Evolutionary conservation across 1,140 invertebrate genomes (phyloP).

Genomic region (Rhagoletis zephyria): DNA sequence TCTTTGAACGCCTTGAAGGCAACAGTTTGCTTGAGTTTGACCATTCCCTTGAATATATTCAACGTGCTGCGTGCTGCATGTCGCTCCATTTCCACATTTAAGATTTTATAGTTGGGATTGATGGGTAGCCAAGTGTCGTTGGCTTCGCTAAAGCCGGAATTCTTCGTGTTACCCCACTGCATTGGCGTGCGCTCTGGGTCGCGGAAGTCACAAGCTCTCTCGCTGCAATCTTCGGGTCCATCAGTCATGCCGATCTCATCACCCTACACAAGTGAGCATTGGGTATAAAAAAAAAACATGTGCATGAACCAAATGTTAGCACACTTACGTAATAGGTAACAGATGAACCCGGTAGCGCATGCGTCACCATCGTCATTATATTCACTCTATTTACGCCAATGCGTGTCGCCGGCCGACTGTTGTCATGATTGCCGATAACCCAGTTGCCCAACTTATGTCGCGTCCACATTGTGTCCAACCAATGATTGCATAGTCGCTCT

Average conservation of each 20-base stretch:
- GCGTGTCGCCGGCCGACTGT: constrained; percentile 76
- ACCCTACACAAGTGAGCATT: constrained; percentile 76
- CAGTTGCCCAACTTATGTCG: constrained; percentile 74
- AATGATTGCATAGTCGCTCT: constrained; percentile 72
- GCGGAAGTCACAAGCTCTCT: constrained; percentile 67
- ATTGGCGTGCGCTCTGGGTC: constrained; percentile 80
- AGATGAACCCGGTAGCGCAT: constrained; percentile 81
- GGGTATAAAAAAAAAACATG: constrained; percentile 74
- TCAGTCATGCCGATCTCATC: constrained; percentile 86
- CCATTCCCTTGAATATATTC: constrained; percentile 67
- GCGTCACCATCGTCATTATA: constrained; percentile 79
- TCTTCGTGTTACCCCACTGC: constrained; percentile 77
- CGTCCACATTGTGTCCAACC: constrained; percentile 75
- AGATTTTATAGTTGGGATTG: constrained; percentile 74
- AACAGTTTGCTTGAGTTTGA: constrained; percentile 63
- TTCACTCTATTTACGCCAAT: constrained; percentile 78
- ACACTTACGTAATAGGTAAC: constrained; percentile 81
- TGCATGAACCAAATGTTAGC: constrained; percentile 79
- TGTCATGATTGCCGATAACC: constrained; percentile 79
- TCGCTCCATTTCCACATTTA: constrained; percentile 75
- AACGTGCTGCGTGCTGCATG: constrained; percentile 64
- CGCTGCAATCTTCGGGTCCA: constrained; percentile 73
- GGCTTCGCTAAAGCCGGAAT: constrained; percentile 79
- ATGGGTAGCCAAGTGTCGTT: constrained; percentile 81
- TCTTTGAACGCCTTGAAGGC: constrained; percentile 66